A percentile compares a stretch with the other conserved stretches of the same genome.
These are phyloP conservation scores for Cyrtonyx montezumae DNA, from an alignment of 2,113 vertebrate species.

Conservation along the genomic window DNA sequence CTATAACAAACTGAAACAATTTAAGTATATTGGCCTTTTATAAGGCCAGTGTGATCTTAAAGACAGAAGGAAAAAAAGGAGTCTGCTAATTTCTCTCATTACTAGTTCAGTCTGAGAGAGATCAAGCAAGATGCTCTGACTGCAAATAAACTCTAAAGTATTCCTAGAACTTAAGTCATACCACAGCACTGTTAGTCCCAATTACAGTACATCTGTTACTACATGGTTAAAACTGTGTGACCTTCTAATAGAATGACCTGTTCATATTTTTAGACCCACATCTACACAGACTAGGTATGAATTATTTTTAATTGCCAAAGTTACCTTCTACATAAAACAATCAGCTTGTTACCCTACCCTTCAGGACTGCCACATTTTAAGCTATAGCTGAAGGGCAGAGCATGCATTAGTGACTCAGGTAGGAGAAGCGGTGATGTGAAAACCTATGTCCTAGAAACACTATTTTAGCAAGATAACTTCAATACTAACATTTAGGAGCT, in stretches of 20 bases:
- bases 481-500: background rate
- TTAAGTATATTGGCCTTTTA: background rate
- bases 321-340: background rate
- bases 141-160: background rate
- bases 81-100: background rate
- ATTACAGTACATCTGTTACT: background rate
- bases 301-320: background rate
- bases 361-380: constrained; percentile 4
- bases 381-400: constrained; percentile 32
- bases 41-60: background rate
- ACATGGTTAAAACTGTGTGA: background rate
- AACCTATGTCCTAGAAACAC: background rate
- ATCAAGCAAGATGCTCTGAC: background rate
- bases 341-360: background rate
- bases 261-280: background rate
- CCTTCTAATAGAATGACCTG: background rate
- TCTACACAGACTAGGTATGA: background rate
- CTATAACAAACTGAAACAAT: background rate
- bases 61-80: background rate
- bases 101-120: background rate
- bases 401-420: constrained; percentile 14
- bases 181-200: background rate
- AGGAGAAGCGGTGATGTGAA: background rate
- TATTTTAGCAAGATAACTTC: background rate
- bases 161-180: background rate